Percentiles rank a stretch among this genome's conserved stretches.
Evolutionary conservation across 92 coral and sea anemone genomes (phyloP).

Genomic region (Virgularia gustaviana): DNA sequence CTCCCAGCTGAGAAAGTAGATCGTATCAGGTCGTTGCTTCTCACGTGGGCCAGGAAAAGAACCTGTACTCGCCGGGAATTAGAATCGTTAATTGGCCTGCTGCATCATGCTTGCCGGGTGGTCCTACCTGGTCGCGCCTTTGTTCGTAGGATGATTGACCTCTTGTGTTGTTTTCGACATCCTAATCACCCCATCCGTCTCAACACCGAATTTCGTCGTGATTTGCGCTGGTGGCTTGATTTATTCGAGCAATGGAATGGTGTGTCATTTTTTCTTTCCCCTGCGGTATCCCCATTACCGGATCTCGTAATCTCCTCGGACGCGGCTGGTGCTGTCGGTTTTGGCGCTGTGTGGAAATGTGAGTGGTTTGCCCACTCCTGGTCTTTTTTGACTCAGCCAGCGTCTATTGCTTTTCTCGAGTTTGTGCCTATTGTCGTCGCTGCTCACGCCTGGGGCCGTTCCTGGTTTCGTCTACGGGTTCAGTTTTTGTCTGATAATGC

Average conservation of each 20-base stretch:
- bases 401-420: not conserved
- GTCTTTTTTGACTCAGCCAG: not conserved
- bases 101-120: conserved; percentile 50
- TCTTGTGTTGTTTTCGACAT: conserved; percentile 29
- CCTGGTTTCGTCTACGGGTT: conserved; percentile 28
- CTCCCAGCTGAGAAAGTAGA: conserved; percentile 42
- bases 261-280: conserved; percentile 40
- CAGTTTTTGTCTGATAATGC: conserved; percentile 43
- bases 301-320: conserved; percentile 41
- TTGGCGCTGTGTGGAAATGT: conserved; percentile 22
- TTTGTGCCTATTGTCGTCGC: conserved; percentile 19
- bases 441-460: conserved; percentile 38
- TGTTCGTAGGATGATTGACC: conserved; percentile 38
- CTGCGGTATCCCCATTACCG: conserved; percentile 35
- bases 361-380: conserved; percentile 46
- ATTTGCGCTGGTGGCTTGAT: conserved; percentile 50
- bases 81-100: conserved; percentile 35
- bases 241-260: conserved; percentile 46
- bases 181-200: conserved; percentile 39
- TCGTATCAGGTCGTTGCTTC: not conserved
- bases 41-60: conserved; percentile 11
- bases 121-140: conserved; percentile 51
- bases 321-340: conserved; percentile 48
- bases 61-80: conserved; percentile 34
- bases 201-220: conserved; percentile 35